These are phyloP conservation scores for Xestia rhomboidea DNA, from an alignment of 2,888 invertebrate species.

Conservation along the genomic window DNA sequence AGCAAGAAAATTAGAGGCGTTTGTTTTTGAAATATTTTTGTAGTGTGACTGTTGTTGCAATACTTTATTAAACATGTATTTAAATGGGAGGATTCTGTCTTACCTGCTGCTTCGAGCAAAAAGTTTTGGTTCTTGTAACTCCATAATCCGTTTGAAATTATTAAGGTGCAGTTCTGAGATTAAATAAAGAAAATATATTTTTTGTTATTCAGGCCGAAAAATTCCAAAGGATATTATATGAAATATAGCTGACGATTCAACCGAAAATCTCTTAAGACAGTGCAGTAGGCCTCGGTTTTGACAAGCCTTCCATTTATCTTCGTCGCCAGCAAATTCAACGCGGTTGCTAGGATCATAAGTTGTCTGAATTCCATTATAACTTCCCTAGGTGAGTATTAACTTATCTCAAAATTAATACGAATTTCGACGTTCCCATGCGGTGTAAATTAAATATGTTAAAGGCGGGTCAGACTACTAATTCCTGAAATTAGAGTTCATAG, in stretches of 20 bases:
- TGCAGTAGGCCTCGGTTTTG: constrained; percentile 48
- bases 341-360: constrained; percentile 57
- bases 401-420: constrained; percentile 68
- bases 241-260: constrained; percentile 19
- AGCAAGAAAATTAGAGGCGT: background rate
- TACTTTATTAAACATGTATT: background rate
- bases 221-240: background rate
- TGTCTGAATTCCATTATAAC: constrained; percentile 63
- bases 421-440: constrained; percentile 66
- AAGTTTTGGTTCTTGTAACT: background rate
- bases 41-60: background rate
- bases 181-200: background rate
- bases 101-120: background rate
- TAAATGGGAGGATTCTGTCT: background rate
- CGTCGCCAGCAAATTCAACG: constrained; percentile 50
- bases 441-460: constrained; percentile 77
- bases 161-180: background rate
- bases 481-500: constrained; percentile 81
- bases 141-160: background rate
- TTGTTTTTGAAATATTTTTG: background rate
- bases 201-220: background rate
- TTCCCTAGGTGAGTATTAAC: constrained; percentile 61
- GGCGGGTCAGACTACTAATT: constrained; percentile 78
- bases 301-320: constrained; percentile 59
- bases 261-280: constrained; percentile 44